Conservation (phyloP, 1,140 invertebrate genomes). For the Coelopa frigida region DNA sequence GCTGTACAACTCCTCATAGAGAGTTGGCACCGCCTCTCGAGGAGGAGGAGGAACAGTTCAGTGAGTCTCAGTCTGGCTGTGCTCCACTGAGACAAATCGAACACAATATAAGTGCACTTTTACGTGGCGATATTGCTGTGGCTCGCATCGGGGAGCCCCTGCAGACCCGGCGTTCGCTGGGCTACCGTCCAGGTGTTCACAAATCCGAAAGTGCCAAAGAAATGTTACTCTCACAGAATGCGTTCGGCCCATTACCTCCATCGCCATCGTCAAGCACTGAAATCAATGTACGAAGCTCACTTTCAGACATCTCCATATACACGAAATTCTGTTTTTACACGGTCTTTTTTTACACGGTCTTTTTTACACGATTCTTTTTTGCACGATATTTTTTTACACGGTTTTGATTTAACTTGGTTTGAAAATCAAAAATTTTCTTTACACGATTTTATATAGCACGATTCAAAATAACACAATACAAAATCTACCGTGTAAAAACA, state of each 20-base stretch:
- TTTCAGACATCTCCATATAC: too few relatives aligned
- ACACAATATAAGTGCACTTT: conserved; percentile 54
- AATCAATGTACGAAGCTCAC: too few relatives aligned
- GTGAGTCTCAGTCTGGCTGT: conserved; percentile 42
- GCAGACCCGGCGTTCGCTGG: conserved; percentile 31
- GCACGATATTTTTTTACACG: too few relatives aligned
- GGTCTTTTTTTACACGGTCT: too few relatives aligned
- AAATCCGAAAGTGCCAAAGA: conserved; percentile 63
- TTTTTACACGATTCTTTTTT: too few relatives aligned
- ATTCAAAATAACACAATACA: too few relatives aligned
- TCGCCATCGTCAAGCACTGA: conserved; percentile 37
- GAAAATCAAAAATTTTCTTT: too few relatives aligned
- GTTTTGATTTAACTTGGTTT: too few relatives aligned
- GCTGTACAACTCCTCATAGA: conserved; percentile 41
- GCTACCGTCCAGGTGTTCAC: conserved; percentile 51
- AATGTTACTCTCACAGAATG: conserved; percentile 50
- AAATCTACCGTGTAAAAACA: too few relatives aligned
- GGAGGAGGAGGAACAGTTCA: conserved; percentile 57
- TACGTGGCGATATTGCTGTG: conserved; percentile 47
- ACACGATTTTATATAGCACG: too few relatives aligned
- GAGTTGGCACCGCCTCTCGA: conserved; percentile 52
- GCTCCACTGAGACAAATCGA: conserved; percentile 54
- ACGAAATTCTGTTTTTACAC: too few relatives aligned
- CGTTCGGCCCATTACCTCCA: conserved; percentile 42
- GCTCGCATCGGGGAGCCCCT: conserved; percentile 22